Base-by-base conservation (phyloP, 2,797 vertebrate species). In the Pterois miles region DNA sequence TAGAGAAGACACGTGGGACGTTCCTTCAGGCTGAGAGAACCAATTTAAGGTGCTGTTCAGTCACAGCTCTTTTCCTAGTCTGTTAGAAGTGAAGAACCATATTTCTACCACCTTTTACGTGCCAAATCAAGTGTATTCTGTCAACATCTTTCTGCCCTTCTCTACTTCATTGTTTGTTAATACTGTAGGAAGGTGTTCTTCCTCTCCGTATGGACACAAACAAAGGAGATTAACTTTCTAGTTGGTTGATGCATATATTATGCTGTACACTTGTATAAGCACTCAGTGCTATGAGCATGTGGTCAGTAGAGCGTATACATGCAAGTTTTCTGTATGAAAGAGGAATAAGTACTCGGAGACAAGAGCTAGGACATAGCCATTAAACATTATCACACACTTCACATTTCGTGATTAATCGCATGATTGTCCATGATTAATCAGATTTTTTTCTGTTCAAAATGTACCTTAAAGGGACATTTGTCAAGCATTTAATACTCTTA, bases 131-230 rank as follows among this genome's bases (percentile, higher is more conserved):
- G 16, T 14, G 5, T 4, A 6, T 53, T n/a, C 13, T 23, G 29
- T 27, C 60, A 63, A 36, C 67, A 43, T 56, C 12, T 62, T 36
- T 22, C 53, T 40, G 27, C 22, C 29, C 10, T 38, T 50, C 20
- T 40, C 20, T 13, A 1, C n/a, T 71, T 34, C 10, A 8, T 3
- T 11, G 27, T 38, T 36, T 18, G 34, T 62, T 52, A 70, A 33
- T 6, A 25, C 22, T 13, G 11, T 2, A 57, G 33, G 38, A 29
- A 31, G 4, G 16, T 22, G 43, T 1, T 40, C 46, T 70, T 74
- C 10, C 69, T 74, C 23, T 74, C n/a, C 62, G 50, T 63, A 60
- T 23, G 16, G 33, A 54, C 23, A 70, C 38, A 74, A 27, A 31
- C 12, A 38, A 66, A 60, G 59, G 27, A 66, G 38, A 71, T 68